These are phyloP conservation scores for Iselma pallidipennis DNA, from an alignment of 2,888 invertebrate species.

Conservation along the genomic window DNA sequence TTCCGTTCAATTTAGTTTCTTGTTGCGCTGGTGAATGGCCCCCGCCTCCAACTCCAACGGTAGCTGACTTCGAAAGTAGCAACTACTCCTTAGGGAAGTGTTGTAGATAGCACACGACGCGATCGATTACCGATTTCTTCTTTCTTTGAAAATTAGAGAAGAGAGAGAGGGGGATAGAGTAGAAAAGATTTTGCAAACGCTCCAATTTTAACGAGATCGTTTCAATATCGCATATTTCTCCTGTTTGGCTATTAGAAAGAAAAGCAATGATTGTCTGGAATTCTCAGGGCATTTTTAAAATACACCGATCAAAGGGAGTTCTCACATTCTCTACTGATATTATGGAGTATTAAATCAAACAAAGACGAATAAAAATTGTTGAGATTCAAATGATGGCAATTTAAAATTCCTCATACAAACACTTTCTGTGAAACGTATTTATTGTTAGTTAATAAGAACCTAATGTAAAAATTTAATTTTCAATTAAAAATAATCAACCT, in stretches of 20 bases:
- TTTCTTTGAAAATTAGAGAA: background rate
- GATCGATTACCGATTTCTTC: conserved; percentile 42
- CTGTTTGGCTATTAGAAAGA: background rate
- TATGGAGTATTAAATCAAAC: no score
- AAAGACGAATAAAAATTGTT: no score
- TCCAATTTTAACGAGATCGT: background rate
- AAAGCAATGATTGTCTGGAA: background rate
- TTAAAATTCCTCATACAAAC: no score
- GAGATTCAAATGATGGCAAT: no score
- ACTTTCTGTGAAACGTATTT: no score
- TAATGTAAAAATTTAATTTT: no score
- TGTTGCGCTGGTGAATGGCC: conserved; percentile 48
- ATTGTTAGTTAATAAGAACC: no score
- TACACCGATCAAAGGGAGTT: background rate
- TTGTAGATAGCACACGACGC: conserved; percentile 32
- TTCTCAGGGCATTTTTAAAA: background rate
- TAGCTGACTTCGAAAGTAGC: conserved; percentile 38
- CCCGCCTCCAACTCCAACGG: conserved; percentile 22
- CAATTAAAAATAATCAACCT: no score
- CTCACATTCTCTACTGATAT: background rate
- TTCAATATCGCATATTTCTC: background rate
- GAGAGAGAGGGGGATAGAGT: background rate
- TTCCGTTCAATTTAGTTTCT: conserved; percentile 53
- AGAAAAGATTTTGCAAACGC: background rate
- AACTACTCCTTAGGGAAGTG: conserved; percentile 42